These are phyloP conservation scores for Pollenia angustigena DNA, from an alignment of 2,888 invertebrate species.

Conservation along the genomic window DNA sequence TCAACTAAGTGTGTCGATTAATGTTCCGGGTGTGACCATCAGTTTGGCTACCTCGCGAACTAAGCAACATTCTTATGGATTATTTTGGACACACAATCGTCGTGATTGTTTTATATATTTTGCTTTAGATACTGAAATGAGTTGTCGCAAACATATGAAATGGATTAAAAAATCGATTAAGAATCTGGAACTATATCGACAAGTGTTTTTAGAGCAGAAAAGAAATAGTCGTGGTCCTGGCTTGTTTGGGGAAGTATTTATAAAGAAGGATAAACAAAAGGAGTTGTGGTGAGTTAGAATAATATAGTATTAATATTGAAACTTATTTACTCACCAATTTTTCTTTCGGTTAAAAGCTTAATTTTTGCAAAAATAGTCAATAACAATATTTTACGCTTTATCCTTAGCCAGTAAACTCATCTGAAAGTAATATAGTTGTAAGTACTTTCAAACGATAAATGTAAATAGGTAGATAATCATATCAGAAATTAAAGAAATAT, in stretches of 20 bases:
- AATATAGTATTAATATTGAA: neutral
- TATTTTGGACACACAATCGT: conserved; percentile 84
- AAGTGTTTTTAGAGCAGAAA: conserved; percentile 82
- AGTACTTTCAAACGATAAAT: no score
- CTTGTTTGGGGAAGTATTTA: neutral
- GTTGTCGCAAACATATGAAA: conserved; percentile 83
- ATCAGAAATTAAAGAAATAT: no score
- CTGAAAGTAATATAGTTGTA: no score
- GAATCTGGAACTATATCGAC: conserved; percentile 83
- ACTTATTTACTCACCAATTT: neutral
- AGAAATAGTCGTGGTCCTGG: conserved; percentile 79
- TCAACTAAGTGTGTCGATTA: conserved; percentile 81
- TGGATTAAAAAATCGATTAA: conserved; percentile 84
- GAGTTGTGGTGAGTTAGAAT: conserved; percentile 66
- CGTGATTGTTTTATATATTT: conserved; percentile 83
- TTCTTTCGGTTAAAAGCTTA: no score
- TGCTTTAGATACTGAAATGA: conserved; percentile 82
- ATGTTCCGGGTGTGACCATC: conserved; percentile 83
- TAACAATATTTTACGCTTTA: no score
- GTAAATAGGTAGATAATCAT: no score
- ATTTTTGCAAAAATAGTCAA: no score
- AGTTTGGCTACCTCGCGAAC: conserved; percentile 83
- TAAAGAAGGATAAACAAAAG: conserved; percentile 24
- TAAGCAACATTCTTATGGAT: conserved; percentile 82
- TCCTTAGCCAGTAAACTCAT: no score